Evolutionary conservation across 2,888 invertebrate genomes (phyloP).

Genomic region (Tiliacea aurago): DNA sequence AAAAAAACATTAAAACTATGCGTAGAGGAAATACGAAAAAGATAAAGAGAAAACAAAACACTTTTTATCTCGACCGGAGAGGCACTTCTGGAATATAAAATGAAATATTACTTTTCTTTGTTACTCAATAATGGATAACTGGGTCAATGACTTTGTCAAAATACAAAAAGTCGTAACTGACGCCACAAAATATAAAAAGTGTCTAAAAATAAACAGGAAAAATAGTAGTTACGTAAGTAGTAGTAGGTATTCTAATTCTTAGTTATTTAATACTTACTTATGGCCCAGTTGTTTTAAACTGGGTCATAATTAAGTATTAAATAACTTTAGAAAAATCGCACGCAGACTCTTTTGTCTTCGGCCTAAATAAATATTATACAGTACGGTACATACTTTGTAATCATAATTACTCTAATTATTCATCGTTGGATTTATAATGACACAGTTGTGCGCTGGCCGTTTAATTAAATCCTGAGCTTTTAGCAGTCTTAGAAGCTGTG

Average conservation of each 20-base stretch:
- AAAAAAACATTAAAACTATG: conserved; percentile 40
- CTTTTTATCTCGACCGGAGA: conserved; percentile 40
- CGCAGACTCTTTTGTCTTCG: conserved; percentile 37
- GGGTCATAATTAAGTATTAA: conserved; percentile 31
- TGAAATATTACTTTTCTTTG: conserved; percentile 53
- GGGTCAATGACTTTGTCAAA: conserved; percentile 46
- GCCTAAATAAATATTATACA: conserved; percentile 54
- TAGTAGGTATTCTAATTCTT: conserved; percentile 21
- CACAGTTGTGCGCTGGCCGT: conserved; percentile 30
- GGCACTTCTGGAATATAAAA: conserved; percentile 38
- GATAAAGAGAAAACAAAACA: conserved; percentile 26
- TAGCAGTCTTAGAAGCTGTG: conserved; percentile 24
- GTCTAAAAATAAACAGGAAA: conserved; percentile 16
- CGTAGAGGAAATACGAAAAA: conserved; percentile 24
- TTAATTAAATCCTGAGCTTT: conserved; percentile 48
- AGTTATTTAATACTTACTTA: too few relatives aligned
- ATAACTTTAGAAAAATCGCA: conserved; percentile 37
- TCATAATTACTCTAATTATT: conserved; percentile 59
- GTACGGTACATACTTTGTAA: conserved; percentile 46
- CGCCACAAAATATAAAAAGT: conserved; percentile 21
- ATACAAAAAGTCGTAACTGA: conserved; percentile 29
- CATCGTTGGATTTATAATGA: conserved; percentile 61
- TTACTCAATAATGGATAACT: conserved; percentile 38
- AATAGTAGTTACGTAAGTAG: neutral
- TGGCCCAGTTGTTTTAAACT: too few relatives aligned